Evolutionary conservation across 1,140 invertebrate species (phyloP), one percentile per base, ranked within the genome.

Genomic region (Bactericera cockerelli): DNA sequence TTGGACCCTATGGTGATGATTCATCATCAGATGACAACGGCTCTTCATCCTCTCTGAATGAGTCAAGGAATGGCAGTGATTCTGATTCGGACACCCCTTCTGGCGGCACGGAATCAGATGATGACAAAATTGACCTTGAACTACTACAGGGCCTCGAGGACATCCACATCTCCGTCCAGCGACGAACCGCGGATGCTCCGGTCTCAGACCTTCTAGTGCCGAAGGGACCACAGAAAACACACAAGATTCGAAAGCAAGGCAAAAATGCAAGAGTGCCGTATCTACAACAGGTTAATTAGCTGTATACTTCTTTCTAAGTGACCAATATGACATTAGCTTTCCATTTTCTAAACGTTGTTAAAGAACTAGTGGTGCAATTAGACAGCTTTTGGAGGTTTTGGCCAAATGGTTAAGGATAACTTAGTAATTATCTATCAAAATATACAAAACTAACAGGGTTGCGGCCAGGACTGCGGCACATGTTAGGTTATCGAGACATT

Each of bases 231-330:
- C 31, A 58, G 39, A 61, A 26, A 11, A 55, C 31, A 33, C n/a
- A 33, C 22, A 26, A 57, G 53, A 56, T 58, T 21, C 38, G 56
- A 61, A 59, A 3, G 57, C 39, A 38, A 38, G 39, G 26, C 25
- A 61, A 26, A 19, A 58, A 13, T 28, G 10, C n/a, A 22, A 61
- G 31, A 42, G n/a, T 61, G 26, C 31, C 26, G 4, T 22, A 28
- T 26, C 42, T 16, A 19, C 21, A 60, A 56, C 24, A 19, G 49
- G 55, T 26, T 13, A 53, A n/a, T n/a, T n/a, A n/a, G n/a, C n/a
- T n/a, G n/a, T n/a, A n/a, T n/a, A n/a, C n/a, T n/a, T n/a, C n/a
- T n/a, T n/a, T n/a, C n/a, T n/a, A n/a, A n/a, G n/a, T n/a, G n/a
- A n/a, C n/a, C n/a, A n/a, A n/a, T n/a, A n/a, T n/a, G n/a, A n/a